Conservation (phyloP, 2,888 invertebrate genomes). For the Drosophila koepferae region DNA sequence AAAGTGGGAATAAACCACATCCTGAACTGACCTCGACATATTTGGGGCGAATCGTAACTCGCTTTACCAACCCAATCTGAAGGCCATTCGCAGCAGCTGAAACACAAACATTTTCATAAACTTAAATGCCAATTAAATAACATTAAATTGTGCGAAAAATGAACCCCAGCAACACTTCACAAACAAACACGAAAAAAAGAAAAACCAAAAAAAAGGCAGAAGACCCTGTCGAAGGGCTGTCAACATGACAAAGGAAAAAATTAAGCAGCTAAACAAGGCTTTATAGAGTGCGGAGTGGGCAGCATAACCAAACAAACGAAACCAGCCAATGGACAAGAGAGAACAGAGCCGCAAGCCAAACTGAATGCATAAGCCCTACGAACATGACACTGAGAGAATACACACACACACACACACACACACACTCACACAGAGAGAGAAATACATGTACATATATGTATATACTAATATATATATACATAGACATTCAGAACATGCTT, state of each 20-base stretch:
- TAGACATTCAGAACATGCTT: constrained; percentile 43
- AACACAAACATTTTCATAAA: constrained; percentile 71
- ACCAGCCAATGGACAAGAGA: constrained; percentile 39
- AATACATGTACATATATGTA: constrained; percentile 21
- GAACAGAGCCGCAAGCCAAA: constrained; percentile 27
- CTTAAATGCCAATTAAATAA: constrained; percentile 79
- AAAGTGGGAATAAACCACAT: constrained; percentile 19
- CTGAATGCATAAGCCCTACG: constrained; percentile 70
- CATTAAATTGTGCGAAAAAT: constrained; percentile 79
- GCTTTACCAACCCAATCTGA: neutral
- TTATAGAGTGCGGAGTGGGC: constrained; percentile 43
- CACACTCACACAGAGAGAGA: constrained; percentile 11
- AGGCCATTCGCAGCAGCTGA: constrained; percentile 26
- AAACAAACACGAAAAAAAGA: constrained; percentile 7
- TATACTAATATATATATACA: constrained; percentile 16
- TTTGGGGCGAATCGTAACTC: constrained; percentile 14
- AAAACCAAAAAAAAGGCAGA: constrained; percentile 2
- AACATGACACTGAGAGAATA: constrained; percentile 61
- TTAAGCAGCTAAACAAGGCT: constrained; percentile 79
- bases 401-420: constrained; percentile 15
- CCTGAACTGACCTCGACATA: constrained; percentile 57
- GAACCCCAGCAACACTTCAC: constrained; percentile 38
- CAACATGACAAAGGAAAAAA: constrained; percentile 79
- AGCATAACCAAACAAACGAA: constrained; percentile 64
- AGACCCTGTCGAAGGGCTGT: constrained; percentile 68